A percentile compares a stretch with the other conserved stretches of the same genome.
Conservation (phyloP, 2,888 invertebrate species). For the Cremastinae sp. region DNA sequence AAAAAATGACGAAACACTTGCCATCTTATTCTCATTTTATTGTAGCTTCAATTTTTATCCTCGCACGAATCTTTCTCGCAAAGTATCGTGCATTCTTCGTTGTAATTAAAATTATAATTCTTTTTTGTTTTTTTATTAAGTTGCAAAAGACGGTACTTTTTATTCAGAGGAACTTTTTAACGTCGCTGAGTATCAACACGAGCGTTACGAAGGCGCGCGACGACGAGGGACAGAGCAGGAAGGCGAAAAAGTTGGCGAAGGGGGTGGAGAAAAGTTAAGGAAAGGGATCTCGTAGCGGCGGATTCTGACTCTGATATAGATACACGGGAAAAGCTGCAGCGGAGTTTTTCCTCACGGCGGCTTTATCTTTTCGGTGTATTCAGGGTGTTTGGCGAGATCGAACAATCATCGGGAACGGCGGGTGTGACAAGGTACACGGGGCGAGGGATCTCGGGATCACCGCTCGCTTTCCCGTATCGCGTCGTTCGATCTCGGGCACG, state of each 20-base stretch:
- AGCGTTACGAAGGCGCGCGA: not conserved
- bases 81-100: too few relatives aligned
- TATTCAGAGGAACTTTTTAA: too few relatives aligned
- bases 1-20: too few relatives aligned
- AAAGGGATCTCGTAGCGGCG: not conserved
- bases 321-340: not conserved
- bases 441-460: conserved; percentile 40
- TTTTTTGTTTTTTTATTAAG: not conserved
- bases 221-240: conserved; percentile 15
- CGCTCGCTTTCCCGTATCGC: conserved; percentile 45
- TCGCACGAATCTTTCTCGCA: too few relatives aligned
- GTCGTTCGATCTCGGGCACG: conserved; percentile 61
- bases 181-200: not conserved
- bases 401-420: conserved; percentile 56
- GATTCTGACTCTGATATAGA: not conserved
- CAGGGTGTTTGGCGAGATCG: conserved; percentile 39
- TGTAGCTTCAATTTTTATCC: too few relatives aligned
- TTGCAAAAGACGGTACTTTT: too few relatives aligned
- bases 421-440: conserved; percentile 17
- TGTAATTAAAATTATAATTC: too few relatives aligned
- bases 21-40: too few relatives aligned
- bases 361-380: conserved; percentile 17
- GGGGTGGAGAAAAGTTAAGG: too few relatives aligned
- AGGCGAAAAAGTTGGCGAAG: not conserved
- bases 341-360: not conserved